A percentile compares a stretch with the other conserved stretches of the same genome.
phyloP scores from a whole-genome alignment of 2,113 vertebrate species.

The Calidris pygmaea region DNA sequence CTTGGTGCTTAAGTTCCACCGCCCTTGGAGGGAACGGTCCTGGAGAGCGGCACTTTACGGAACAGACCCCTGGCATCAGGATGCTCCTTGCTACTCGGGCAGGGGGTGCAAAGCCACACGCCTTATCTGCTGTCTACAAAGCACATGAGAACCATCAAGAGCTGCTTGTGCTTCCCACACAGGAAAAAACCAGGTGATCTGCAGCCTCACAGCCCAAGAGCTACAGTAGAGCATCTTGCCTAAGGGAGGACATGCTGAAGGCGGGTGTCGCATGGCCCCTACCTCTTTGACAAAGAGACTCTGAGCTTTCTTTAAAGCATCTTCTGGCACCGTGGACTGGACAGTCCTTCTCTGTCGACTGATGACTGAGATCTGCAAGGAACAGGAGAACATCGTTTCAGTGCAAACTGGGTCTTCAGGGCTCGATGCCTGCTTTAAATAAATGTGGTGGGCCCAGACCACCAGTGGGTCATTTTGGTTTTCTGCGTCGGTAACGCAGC shows the following conservation, averaged over 20 bases:
- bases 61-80: not conserved
- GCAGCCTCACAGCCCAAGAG: not conserved
- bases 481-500: not conserved
- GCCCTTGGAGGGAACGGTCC: not conserved
- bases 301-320: constrained; percentile 88
- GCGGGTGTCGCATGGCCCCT: not conserved
- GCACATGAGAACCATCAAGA: not conserved
- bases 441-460: not conserved
- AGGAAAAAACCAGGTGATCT: not conserved
- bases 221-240: not conserved
- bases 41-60: not conserved
- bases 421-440: not conserved
- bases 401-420: not conserved
- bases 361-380: constrained; percentile 84
- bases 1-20: not conserved
- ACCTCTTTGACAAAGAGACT: constrained; percentile 97
- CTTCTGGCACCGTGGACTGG: constrained; percentile 88
- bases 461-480: not conserved
- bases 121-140: not conserved
- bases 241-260: not conserved
- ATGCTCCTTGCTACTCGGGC: not conserved
- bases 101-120: not conserved
- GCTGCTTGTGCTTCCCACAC: not conserved
- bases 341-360: constrained; percentile 87
- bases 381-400: not conserved